Evolutionary conservation across 2,888 invertebrate species (phyloP).

Genomic region (Noctua comes): DNA sequence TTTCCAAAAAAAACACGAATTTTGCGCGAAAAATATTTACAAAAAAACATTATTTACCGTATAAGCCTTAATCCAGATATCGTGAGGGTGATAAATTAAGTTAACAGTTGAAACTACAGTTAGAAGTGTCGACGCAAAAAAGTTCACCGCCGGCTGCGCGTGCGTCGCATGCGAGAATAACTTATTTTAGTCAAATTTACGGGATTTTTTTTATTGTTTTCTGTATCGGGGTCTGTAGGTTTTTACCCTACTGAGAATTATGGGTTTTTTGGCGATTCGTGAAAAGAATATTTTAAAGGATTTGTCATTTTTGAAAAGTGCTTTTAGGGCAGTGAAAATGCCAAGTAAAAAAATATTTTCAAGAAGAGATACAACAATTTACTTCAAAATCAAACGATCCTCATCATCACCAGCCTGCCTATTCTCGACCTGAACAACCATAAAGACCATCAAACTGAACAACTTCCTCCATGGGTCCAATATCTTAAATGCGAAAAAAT

Average conservation of each 20-base stretch:
- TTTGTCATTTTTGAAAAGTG: constrained; percentile 5
- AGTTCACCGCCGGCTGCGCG: constrained; percentile 47
- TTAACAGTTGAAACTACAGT: constrained; percentile 59
- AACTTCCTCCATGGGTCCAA: too few species aligned
- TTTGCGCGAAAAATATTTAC: neutral
- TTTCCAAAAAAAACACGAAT: neutral
- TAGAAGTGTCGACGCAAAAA: constrained; percentile 52
- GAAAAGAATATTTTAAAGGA: constrained; percentile 23
- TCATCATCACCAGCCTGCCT: neutral
- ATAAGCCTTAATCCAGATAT: constrained; percentile 61
- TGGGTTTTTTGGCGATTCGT: constrained; percentile 33
- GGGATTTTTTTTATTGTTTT: constrained; percentile 63
- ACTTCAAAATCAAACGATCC: neutral
- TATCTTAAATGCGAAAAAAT: too few species aligned
- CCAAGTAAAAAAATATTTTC: neutral
- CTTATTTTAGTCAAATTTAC: constrained; percentile 61
- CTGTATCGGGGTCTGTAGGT: constrained; percentile 58
- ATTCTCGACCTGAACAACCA: too few species aligned
- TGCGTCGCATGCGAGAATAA: constrained; percentile 45
- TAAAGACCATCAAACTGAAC: too few species aligned
- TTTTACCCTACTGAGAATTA: constrained; percentile 36
- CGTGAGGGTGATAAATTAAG: constrained; percentile 52
- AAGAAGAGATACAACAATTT: neutral
- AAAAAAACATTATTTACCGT: constrained; percentile 15
- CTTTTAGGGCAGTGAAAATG: neutral